These are phyloP conservation scores for Falco biarmicus DNA, from an alignment of 2,797 vertebrate genomes.

Conservation along the genomic window DNA sequence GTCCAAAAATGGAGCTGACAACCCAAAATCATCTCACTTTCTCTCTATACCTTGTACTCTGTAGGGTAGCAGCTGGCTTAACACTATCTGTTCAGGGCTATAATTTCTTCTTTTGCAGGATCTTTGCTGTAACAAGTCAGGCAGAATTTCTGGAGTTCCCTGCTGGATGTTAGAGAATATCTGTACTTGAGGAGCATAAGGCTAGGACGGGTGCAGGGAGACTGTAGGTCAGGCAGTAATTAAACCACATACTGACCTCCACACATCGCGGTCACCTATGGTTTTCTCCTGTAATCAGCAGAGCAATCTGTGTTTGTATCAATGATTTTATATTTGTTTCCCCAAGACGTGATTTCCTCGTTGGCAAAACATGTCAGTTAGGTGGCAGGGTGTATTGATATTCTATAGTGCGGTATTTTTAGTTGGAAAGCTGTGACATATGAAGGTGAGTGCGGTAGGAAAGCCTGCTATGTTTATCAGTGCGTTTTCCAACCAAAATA, in stretches of 20 bases:
- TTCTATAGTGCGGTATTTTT: background rate
- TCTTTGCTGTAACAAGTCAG: background rate
- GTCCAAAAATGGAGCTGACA: background rate
- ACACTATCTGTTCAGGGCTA: background rate
- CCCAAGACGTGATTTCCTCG: background rate
- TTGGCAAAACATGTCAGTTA: background rate
- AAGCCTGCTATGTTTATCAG: background rate
- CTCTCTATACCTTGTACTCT: background rate
- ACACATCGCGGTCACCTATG: accelerated
- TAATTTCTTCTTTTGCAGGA: background rate
- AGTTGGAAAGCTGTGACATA: background rate
- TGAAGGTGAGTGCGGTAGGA: accelerated
- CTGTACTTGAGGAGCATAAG: background rate
- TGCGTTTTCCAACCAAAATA: background rate
- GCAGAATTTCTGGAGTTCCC: background rate
- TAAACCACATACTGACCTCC: background rate
- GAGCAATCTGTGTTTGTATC: background rate
- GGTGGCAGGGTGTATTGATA: background rate
- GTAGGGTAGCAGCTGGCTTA: background rate
- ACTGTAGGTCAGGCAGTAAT: background rate
- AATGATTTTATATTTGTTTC: background rate
- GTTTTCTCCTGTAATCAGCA: background rate
- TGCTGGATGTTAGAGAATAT: background rate
- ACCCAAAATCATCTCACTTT: background rate
- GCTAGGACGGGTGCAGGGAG: background rate